A percentile compares a stretch with the other conserved stretches of the same genome.
Conservation (phyloP, 2,888 invertebrate genomes). For the Habroteleia sp. region DNA sequence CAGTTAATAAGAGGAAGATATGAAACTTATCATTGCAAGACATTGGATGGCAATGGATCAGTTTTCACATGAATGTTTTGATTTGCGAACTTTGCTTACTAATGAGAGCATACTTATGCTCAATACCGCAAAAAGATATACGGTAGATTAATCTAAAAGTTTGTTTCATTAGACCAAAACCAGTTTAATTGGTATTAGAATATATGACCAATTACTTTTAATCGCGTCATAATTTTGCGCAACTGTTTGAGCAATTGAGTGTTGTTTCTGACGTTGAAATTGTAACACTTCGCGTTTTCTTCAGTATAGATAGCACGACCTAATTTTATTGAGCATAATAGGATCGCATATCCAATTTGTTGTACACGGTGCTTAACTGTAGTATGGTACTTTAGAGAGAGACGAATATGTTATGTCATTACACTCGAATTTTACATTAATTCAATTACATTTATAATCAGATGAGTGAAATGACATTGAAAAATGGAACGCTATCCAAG, state of each 20-base stretch:
- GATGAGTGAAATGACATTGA: constrained; percentile 22
- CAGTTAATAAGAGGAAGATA: no score
- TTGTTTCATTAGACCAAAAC: background rate
- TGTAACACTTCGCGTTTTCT: constrained; percentile 53
- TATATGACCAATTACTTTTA: constrained; percentile 19
- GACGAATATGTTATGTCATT: constrained; percentile 47
- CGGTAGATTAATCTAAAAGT: no score
- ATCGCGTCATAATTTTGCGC: constrained; percentile 30
- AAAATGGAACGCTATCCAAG: background rate
- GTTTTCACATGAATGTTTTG: no score
- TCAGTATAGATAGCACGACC: constrained; percentile 56
- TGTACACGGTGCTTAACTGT: constrained; percentile 60
- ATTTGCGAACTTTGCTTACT: no score
- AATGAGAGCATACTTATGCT: no score
- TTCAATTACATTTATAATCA: constrained; percentile 23
- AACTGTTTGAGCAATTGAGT: constrained; percentile 29
- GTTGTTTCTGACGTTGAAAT: constrained; percentile 38
- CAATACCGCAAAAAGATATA: no score
- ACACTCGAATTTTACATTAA: constrained; percentile 36
- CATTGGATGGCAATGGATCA: no score
- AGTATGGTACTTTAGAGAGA: constrained; percentile 31
- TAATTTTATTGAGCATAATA: constrained; percentile 65
- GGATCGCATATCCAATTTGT: constrained; percentile 69
- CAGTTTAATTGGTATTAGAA: constrained; percentile 14
- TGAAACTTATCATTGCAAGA: no score